Base-by-base conservation (phyloP, 2,113 vertebrate species). In the Paradisaea rubra region DNA sequence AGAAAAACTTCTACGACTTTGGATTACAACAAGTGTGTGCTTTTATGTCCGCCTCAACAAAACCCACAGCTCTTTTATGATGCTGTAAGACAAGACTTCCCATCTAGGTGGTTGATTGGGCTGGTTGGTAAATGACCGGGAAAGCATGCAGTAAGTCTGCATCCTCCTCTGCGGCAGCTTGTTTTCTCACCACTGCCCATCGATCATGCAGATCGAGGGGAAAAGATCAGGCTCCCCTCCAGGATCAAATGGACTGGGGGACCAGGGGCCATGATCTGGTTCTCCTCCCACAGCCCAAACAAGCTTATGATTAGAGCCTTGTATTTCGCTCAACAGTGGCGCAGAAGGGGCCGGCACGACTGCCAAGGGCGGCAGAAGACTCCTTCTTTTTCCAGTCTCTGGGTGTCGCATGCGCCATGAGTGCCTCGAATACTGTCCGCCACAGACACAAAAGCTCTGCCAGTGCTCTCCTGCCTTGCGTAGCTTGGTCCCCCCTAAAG, bases 321-420 rank as follows among this genome's bases (percentile, higher is more conserved):
- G 70, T n/a, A 31, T 21, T 27, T 44, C 23, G 1, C 31, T 44
- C 24, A 0, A 0, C 7, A 31, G 39, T 1, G 7, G 10, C 0
- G 0, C 39, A 56, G 31, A n/a, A 44, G 23, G 7, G 30, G 24
- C 39, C 1, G 0, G 4, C 12, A 33, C 0, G 0, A 27, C 70
- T 28, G 10, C 12, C 2, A 0, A 27, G 41, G 41, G 42, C 0
- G 1, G 10, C 23, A 56, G 52, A n/a, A 44, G 39, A 1, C 39
- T 44, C 15, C 27, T 30, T 72, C 35, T 37, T 37, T n/a, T 27
- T 11, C 23, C 4, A 0, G 39, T 20, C 52, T 72, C 28, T 44
- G 42, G 17, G 42, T 44, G 42, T 17, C 17, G 42, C 42, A 44
- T 44, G 42, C 42, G 8, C 42, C 42, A 21, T 15, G 31, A 44